phyloP scores from a whole-genome alignment of 2,113 vertebrate genomes.

The Oncorhynchus masou region DNA sequence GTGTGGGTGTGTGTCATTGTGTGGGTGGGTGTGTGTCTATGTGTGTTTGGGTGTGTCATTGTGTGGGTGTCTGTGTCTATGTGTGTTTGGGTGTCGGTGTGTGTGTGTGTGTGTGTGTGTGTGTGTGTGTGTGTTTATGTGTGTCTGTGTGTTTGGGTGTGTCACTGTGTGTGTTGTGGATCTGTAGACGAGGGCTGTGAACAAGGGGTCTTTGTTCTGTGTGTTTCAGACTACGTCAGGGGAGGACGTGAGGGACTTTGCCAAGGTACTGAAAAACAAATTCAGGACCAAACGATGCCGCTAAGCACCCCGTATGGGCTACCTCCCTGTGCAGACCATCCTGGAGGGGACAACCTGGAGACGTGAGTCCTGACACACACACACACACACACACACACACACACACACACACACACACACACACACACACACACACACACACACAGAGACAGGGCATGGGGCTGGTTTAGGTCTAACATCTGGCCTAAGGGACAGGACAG shows the following conservation, averaged over 20 bases:
- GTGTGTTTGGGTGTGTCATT: too few relatives aligned
- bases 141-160: neutral
- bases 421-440: neutral
- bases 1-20: too few relatives aligned
- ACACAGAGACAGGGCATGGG: too few relatives aligned
- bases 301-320: conserved; percentile 99
- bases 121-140: neutral
- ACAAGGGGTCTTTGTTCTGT: conserved; percentile 39
- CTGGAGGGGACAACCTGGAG: conserved; percentile 99
- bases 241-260: conserved; percentile 98
- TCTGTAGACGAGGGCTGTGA: conserved; percentile 1
- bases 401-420: neutral
- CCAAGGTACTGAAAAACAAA: conserved; percentile 99
- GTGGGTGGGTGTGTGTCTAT: too few relatives aligned
- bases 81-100: neutral
- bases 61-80: too few relatives aligned
- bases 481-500: too few relatives aligned
- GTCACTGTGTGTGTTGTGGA: neutral
- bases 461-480: too few relatives aligned
- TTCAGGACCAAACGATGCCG: conserved; percentile 99
- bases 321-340: conserved; percentile 97
- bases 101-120: too few relatives aligned
- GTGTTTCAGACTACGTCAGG: conserved; percentile 93
- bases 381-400: neutral
- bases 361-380: conserved; percentile 81